Conservation (phyloP, 2,113 vertebrate species). For the Myotis lucifugus region DNA sequence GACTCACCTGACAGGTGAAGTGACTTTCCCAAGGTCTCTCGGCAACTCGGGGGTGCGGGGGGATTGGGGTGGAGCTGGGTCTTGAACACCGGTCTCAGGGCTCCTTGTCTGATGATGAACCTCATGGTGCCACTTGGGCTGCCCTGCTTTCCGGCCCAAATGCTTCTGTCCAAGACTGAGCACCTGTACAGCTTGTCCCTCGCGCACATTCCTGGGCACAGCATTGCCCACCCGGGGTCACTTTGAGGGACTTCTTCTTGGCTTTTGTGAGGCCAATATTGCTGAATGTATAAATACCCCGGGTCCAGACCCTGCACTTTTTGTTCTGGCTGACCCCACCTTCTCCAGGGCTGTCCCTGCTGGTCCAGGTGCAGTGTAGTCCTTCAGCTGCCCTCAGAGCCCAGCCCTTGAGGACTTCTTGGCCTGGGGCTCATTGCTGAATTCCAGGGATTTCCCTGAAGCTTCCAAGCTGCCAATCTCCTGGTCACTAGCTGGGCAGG, state of each 20-base stretch:
- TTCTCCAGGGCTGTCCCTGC: background rate
- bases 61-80: background rate
- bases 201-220: background rate
- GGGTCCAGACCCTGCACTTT: background rate
- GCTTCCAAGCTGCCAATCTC: background rate
- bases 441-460: background rate
- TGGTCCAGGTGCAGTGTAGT: background rate
- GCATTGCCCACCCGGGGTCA: background rate
- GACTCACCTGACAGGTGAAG: background rate
- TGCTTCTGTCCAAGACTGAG: background rate
- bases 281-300: background rate
- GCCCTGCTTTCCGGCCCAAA: background rate
- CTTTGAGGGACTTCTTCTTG: background rate
- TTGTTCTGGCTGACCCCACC: background rate
- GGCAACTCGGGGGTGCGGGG: fast-evolving
- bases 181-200: background rate
- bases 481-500: background rate
- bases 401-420: background rate
- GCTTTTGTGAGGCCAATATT: background rate
- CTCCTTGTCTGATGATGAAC: background rate
- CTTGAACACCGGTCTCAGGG: background rate
- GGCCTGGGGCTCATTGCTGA: background rate
- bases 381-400: background rate
- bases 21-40: background rate
- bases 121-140: background rate